These are phyloP conservation scores for Myotis vivesi DNA, from an alignment of 2,797 vertebrate species.

Conservation along the genomic window DNA sequence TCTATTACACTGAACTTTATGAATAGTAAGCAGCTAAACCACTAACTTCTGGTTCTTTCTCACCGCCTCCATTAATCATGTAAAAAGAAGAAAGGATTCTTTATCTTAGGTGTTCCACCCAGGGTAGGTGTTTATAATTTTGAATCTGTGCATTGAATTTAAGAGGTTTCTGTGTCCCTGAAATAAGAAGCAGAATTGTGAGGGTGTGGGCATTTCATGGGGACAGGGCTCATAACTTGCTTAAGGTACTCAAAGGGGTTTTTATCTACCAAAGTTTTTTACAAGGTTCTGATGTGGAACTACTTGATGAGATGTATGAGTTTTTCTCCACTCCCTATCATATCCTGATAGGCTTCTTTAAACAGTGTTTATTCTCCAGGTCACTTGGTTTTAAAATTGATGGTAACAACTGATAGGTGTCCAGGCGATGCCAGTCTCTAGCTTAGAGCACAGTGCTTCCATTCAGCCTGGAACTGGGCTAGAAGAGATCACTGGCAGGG, in stretches of 20 bases:
- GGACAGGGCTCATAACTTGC: not conserved
- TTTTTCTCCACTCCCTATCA: not conserved
- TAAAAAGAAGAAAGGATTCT: not conserved
- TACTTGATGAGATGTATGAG: not conserved
- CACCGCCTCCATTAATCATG: not conserved
- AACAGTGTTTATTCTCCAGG: not conserved
- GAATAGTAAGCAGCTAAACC: not conserved
- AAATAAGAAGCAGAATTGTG: not conserved
- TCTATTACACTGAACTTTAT: not conserved
- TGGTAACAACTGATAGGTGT: not conserved
- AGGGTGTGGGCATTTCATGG: not conserved
- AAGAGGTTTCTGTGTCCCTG: not conserved
- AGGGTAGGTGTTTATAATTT: not conserved
- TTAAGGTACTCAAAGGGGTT: not conserved
- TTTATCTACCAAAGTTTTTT: not conserved
- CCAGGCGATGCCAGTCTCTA: not conserved
- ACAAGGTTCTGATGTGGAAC: not conserved
- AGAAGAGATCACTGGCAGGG: not conserved
- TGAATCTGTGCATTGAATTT: not conserved
- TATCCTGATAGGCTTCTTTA: not conserved
- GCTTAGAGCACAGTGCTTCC: constrained; percentile 2
- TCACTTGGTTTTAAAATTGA: not conserved
- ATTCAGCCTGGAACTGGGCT: not conserved
- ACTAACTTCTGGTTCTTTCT: not conserved
- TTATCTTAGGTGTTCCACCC: not conserved